These are phyloP conservation scores for Dallia pectoralis DNA, from an alignment of 2,797 vertebrate species.

Conservation along the genomic window DNA sequence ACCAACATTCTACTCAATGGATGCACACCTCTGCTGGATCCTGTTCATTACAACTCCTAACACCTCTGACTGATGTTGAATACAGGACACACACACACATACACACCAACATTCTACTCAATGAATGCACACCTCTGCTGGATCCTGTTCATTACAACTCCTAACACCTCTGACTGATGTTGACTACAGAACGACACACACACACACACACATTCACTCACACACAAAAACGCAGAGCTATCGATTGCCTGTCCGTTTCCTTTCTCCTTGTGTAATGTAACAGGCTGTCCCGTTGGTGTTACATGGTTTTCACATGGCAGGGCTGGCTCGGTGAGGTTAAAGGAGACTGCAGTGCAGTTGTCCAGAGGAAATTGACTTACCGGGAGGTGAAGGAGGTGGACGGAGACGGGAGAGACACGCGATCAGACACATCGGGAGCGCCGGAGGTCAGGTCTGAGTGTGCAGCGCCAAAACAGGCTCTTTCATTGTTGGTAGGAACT, in stretches of 20 bases:
- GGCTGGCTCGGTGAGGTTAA: slow-evolving; percentile 55
- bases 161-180: neutral
- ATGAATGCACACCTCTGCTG: slow-evolving; percentile 38
- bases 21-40: slow-evolving; percentile 44
- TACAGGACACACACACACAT: slow-evolving; percentile 63
- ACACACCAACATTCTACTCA: slow-evolving; percentile 46
- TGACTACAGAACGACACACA: neutral
- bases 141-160: slow-evolving; percentile 66
- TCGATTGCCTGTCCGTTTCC: neutral
- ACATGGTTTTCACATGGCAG: slow-evolving; percentile 41
- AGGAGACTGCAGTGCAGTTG: slow-evolving; percentile 47
- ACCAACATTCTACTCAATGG: slow-evolving; percentile 46
- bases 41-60: slow-evolving; percentile 63
- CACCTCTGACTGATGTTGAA: neutral
- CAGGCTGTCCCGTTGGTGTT: slow-evolving; percentile 39
- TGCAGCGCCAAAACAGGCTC: slow-evolving; percentile 28
- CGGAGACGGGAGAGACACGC: slow-evolving; percentile 25
- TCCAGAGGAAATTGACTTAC: slow-evolving; percentile 60
- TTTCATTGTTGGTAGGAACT: slow-evolving; percentile 32
- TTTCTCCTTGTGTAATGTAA: neutral
- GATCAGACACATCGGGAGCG: slow-evolving; percentile 51
- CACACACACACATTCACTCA: slow-evolving; percentile 24
- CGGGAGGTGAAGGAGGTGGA: slow-evolving; percentile 25
- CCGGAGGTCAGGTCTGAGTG: slow-evolving; percentile 56
- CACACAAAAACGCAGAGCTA: slow-evolving; percentile 29